Evolutionary conservation across 2,797 vertebrate genomes (phyloP).

Genomic region (Neopelma chrysocephalum): DNA sequence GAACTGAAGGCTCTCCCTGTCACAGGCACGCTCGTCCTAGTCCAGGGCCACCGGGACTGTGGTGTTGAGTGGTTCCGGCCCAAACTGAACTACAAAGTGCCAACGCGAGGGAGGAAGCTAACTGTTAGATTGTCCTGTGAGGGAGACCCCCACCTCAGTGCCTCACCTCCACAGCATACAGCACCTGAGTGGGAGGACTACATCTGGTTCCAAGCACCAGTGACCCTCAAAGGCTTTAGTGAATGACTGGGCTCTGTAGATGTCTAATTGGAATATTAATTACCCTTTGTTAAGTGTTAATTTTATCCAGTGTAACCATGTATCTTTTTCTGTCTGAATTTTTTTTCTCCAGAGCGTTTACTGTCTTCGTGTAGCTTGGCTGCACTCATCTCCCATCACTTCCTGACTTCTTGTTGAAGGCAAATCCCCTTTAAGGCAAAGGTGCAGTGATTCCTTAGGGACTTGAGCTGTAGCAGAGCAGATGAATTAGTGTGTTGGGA

Average conservation of each 20-base stretch:
- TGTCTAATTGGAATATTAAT: neutral
- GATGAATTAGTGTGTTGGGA: neutral
- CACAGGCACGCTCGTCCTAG: conserved; percentile 84
- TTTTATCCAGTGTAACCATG: neutral
- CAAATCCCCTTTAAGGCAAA: neutral
- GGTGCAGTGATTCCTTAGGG: neutral
- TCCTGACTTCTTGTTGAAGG: neutral
- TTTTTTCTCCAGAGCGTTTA: neutral
- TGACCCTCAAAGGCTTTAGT: conserved; percentile 87
- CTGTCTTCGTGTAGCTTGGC: neutral
- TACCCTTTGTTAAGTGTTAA: neutral
- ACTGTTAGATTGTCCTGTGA: conserved; percentile 83
- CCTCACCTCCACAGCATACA: neutral
- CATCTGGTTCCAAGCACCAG: conserved; percentile 93
- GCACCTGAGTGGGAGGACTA: conserved; percentile 80
- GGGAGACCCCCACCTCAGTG: neutral
- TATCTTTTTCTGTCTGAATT: neutral
- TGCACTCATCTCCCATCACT: neutral
- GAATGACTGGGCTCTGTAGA: neutral
- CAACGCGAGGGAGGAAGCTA: conserved; percentile 82
- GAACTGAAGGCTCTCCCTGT: conserved; percentile 83
- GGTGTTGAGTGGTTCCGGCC: conserved; percentile 91
- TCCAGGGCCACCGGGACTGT: conserved; percentile 88
- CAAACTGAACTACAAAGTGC: conserved; percentile 90
- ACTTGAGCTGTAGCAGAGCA: neutral